Percentiles rank a stretch among this genome's conserved stretches.
Evolutionary conservation across 2,797 vertebrate species (phyloP).

Genomic region (Taenioides sp.): DNA sequence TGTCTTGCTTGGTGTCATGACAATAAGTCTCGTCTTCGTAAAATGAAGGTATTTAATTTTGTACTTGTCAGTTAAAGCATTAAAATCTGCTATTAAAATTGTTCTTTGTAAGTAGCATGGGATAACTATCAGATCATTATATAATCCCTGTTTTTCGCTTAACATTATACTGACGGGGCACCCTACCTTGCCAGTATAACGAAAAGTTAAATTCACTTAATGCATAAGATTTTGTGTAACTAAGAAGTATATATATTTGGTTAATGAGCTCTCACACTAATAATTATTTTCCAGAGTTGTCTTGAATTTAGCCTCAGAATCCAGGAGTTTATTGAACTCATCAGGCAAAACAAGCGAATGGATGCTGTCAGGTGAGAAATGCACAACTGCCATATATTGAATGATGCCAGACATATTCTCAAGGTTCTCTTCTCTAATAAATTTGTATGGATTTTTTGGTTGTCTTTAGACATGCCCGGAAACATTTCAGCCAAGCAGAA

Average conservation of each 20-base stretch:
- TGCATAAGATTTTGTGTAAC: neutral
- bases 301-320: constrained; percentile 99
- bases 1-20: constrained; percentile 99
- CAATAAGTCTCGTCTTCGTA: constrained; percentile 97
- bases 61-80: neutral
- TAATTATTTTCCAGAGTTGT: constrained; percentile 85
- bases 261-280: neutral
- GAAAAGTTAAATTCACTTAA: neutral
- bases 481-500: constrained; percentile 98
- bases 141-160: neutral
- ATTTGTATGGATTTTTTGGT: constrained; percentile 7
- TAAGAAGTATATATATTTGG: neutral
- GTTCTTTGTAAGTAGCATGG: neutral
- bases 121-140: neutral
- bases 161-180: neutral
- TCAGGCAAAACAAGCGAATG: constrained; percentile 98
- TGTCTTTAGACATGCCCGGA: constrained; percentile 89
- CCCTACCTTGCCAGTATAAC: neutral
- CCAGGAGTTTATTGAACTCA: constrained; percentile 99
- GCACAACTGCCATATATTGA: neutral
- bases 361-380: constrained; percentile 91
- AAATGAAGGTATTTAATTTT: constrained; percentile 90
- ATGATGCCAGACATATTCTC: neutral
- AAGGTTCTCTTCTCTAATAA: constrained; percentile 11
- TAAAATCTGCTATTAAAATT: neutral